Evolutionary conservation across 2,888 invertebrate genomes (phyloP).

Genomic region (Parnassius smintheus): DNA sequence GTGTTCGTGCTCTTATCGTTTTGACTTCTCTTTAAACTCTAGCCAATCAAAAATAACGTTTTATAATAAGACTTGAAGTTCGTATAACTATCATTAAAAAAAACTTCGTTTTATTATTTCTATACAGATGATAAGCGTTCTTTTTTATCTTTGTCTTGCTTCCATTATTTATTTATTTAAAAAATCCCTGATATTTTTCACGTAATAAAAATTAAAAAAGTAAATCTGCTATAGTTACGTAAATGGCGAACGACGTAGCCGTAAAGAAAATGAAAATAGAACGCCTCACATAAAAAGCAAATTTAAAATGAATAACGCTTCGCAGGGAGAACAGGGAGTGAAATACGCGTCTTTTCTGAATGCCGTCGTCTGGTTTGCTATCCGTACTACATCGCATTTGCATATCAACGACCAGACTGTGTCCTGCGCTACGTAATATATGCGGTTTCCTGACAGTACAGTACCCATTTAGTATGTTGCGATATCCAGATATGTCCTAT

Average conservation of each 20-base stretch:
- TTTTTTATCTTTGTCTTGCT: too few relatives aligned
- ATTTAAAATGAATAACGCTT: conserved; percentile 5
- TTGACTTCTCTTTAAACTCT: too few relatives aligned
- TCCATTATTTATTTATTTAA: too few relatives aligned
- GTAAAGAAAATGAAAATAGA: neutral
- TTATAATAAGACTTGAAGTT: too few relatives aligned
- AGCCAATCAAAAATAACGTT: too few relatives aligned
- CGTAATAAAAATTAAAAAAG: too few relatives aligned
- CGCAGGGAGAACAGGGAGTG: conserved; percentile 5
- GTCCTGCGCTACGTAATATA: conserved; percentile 20
- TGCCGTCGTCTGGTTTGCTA: conserved; percentile 4
- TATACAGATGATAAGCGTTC: too few relatives aligned
- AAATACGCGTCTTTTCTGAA: conserved; percentile 7
- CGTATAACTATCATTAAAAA: too few relatives aligned
- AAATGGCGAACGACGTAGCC: neutral
- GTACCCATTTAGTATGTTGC: conserved; percentile 47
- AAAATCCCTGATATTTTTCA: too few relatives aligned
- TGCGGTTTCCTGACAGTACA: conserved; percentile 46
- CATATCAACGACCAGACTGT: conserved; percentile 25
- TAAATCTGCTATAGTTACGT: neutral
- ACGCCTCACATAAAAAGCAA: conserved; percentile 5
- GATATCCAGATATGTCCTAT: conserved; percentile 37
- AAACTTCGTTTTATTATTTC: too few relatives aligned
- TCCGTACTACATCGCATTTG: conserved; percentile 22
- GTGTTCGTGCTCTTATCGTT: too few relatives aligned